Conservation (phyloP, 1,140 invertebrate species). For the Vanessa tameamea region DNA sequence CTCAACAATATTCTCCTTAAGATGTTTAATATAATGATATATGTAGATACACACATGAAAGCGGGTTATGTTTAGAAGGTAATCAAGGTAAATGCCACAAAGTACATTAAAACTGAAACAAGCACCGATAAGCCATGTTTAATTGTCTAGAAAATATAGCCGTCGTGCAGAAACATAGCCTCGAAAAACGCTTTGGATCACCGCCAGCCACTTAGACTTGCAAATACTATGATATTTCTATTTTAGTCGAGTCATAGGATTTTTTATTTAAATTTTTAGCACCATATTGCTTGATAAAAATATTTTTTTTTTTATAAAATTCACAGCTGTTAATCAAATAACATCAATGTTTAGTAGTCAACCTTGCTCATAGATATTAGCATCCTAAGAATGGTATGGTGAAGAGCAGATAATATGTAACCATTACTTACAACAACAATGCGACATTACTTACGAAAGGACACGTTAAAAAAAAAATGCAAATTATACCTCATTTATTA, state of each 20-base stretch:
- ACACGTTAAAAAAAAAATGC: no score
- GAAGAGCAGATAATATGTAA: no score
- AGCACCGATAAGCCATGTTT: slow-evolving; percentile 7
- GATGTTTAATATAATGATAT: no score
- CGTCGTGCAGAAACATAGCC: slow-evolving; percentile 8
- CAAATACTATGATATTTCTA: slow-evolving; percentile 8
- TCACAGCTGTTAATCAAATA: neutral
- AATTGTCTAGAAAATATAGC: slow-evolving; percentile 22
- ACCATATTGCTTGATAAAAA: neutral
- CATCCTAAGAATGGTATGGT: no score
- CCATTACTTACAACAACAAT: no score
- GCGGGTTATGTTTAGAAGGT: neutral
- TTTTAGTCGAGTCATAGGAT: neutral
- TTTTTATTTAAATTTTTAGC: neutral
- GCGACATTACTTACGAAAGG: no score
- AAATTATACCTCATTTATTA: no score
- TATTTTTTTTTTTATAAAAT: neutral
- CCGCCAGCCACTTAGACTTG: slow-evolving; percentile 15
- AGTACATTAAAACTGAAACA: slow-evolving; percentile 19
- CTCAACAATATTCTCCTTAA: no score
- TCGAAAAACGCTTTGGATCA: slow-evolving; percentile 17
- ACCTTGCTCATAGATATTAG: no score
- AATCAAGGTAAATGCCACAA: slow-evolving; percentile 16
- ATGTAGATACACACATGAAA: neutral
- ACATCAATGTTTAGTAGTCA: no score